Evolutionary conservation across 2,113 vertebrate genomes (phyloP).

Genomic region (Myrmophylax atrothorax): DNA sequence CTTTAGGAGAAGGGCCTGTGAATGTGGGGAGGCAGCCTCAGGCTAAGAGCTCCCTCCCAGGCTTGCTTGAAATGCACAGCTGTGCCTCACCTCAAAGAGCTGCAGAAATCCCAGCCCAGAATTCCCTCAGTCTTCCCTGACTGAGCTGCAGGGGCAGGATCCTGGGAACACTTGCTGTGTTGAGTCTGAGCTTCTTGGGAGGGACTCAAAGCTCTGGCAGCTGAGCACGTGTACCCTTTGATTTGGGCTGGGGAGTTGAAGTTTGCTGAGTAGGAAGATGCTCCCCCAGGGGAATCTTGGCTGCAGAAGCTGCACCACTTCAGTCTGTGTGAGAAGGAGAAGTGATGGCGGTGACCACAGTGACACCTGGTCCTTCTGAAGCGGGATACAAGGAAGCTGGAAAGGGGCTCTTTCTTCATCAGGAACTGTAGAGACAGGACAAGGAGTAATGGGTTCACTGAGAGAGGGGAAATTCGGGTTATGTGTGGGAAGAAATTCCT

Average conservation of each 20-base stretch:
- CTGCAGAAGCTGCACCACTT: not conserved
- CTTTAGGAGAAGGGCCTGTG: not conserved
- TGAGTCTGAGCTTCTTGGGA: not conserved
- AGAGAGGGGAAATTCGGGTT: not conserved
- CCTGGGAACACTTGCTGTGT: not conserved
- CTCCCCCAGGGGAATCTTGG: not conserved
- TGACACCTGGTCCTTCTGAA: not conserved
- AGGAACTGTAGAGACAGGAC: not conserved
- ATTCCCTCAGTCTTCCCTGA: not conserved
- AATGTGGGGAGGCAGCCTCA: not conserved
- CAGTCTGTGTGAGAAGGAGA: not conserved
- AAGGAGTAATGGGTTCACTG: not conserved
- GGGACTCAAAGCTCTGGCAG: not conserved
- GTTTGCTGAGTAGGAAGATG: not conserved
- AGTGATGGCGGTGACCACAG: not conserved
- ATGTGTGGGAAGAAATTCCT: not conserved
- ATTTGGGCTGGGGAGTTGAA: not conserved
- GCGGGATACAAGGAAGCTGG: not conserved
- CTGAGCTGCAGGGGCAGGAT: not conserved
- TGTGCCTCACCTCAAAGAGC: not conserved
- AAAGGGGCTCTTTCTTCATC: too few species aligned
- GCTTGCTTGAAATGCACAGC: not conserved
- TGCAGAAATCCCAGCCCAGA: not conserved
- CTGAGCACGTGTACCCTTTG: accelerated
- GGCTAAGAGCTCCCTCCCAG: not conserved